phyloP scores from a whole-genome alignment of 2,888 invertebrate species.

The Acanthosoma haemorrhoidale region DNA sequence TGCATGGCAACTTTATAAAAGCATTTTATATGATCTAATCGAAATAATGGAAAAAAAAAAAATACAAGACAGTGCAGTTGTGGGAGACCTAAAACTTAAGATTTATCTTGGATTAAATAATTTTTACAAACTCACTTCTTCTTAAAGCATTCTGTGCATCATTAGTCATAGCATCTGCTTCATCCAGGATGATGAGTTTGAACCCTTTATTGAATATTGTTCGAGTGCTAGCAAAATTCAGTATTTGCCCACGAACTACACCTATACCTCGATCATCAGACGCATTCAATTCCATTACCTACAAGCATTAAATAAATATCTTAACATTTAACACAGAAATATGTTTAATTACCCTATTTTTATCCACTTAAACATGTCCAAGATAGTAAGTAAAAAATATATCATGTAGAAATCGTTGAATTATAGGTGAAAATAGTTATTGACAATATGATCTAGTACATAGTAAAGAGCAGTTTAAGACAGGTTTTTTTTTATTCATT shows the following conservation, averaged over 20 bases:
- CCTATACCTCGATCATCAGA: constrained; percentile 97
- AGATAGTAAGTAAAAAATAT: neutral
- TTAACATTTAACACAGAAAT: neutral
- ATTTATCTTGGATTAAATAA: too few species aligned
- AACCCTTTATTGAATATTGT: constrained; percentile 91
- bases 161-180: constrained; percentile 99
- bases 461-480: too few species aligned
- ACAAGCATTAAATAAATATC: constrained; percentile 40
- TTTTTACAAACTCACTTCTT: constrained; percentile 83
- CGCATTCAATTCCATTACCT: constrained; percentile 90
- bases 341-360: neutral
- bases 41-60: too few species aligned
- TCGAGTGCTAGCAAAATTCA: constrained; percentile 94
- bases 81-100: too few species aligned
- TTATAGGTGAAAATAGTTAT: too few species aligned
- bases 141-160: constrained; percentile 98
- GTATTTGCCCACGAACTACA: constrained; percentile 86
- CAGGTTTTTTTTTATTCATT: too few species aligned
- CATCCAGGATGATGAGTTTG: constrained; percentile 93
- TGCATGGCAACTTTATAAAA: too few species aligned
- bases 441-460: too few species aligned
- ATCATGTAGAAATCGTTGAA: too few species aligned
- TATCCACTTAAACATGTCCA: neutral
- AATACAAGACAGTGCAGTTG: too few species aligned
- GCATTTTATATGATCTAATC: too few species aligned